These are phyloP conservation scores for Molossus alvarezi DNA, from an alignment of 2,797 vertebrate genomes.

Conservation along the genomic window DNA sequence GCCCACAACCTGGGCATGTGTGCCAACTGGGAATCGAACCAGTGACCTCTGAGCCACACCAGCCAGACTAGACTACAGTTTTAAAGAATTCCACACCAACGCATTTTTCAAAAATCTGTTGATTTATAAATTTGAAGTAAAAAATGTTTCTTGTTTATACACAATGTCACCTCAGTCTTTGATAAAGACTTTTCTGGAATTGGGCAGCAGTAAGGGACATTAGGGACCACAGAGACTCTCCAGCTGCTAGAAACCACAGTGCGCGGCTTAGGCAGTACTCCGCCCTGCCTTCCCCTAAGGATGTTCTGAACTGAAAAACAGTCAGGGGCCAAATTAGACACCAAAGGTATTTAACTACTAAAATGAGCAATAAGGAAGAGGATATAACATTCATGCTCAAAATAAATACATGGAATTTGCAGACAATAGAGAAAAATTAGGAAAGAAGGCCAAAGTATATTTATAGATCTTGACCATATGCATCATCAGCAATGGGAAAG, in stretches of 20 bases:
- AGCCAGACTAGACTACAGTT: not conserved
- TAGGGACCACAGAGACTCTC: not conserved
- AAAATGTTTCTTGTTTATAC: not conserved
- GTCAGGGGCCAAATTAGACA: not conserved
- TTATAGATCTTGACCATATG: not conserved
- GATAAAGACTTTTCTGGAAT: slow-evolving; percentile 13
- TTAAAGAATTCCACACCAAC: not conserved
- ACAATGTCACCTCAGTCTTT: not conserved
- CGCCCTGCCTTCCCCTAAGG: not conserved
- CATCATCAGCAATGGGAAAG: not conserved
- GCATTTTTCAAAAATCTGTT: slow-evolving; percentile 18
- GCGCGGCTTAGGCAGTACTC: not conserved
- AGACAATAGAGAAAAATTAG: not conserved
- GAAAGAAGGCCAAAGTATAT: not conserved
- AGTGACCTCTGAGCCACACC: too few relatives aligned
- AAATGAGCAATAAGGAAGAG: slow-evolving; percentile 11
- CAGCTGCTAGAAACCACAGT: not conserved
- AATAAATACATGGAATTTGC: not conserved
- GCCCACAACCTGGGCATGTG: too few relatives aligned
- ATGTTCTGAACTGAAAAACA: not conserved
- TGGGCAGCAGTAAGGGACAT: not conserved
- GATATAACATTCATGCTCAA: slow-evolving; percentile 35
- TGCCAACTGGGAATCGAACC: too few relatives aligned
- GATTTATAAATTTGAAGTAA: slow-evolving; percentile 37
- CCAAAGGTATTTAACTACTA: slow-evolving; percentile 60